Conservation (phyloP, 2,113 vertebrate genomes). For the Sapajus apella region DNA sequence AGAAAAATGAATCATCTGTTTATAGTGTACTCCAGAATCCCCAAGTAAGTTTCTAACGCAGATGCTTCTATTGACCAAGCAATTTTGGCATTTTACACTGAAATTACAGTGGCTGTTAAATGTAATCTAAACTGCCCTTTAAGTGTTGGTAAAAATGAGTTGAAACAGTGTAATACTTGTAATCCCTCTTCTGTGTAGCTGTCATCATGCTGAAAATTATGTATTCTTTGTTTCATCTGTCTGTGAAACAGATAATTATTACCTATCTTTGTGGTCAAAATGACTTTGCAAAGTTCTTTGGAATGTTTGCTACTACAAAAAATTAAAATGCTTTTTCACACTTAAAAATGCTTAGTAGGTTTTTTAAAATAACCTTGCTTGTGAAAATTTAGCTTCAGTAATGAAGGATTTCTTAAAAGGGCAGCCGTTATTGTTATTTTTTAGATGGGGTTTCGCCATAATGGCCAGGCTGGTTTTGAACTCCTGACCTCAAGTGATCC, state of each 20-base stretch:
- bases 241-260: constrained; percentile 45
- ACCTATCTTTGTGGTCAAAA: not conserved
- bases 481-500: too few species aligned
- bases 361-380: constrained; percentile 8
- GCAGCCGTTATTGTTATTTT: not conserved
- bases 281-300: constrained; percentile 34
- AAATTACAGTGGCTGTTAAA: constrained; percentile 23
- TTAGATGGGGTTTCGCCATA: too few species aligned
- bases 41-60: not conserved
- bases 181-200: not conserved
- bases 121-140: not conserved
- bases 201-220: not conserved
- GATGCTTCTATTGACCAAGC: not conserved
- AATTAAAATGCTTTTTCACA: constrained; percentile 6
- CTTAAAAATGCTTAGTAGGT: not conserved
- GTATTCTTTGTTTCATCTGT: not conserved
- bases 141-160: not conserved
- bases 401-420: constrained; percentile 24
- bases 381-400: constrained; percentile 27
- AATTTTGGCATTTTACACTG: not conserved
- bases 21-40: not conserved
- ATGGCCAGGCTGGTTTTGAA: too few species aligned
- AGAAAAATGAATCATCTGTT: not conserved
- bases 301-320: not conserved
- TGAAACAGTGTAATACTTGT: constrained; percentile 18